Evolutionary conservation across 2,113 vertebrate genomes (phyloP), one percentile per base, ranked within the genome.

Genomic region (Phaethon lepturus): DNA sequence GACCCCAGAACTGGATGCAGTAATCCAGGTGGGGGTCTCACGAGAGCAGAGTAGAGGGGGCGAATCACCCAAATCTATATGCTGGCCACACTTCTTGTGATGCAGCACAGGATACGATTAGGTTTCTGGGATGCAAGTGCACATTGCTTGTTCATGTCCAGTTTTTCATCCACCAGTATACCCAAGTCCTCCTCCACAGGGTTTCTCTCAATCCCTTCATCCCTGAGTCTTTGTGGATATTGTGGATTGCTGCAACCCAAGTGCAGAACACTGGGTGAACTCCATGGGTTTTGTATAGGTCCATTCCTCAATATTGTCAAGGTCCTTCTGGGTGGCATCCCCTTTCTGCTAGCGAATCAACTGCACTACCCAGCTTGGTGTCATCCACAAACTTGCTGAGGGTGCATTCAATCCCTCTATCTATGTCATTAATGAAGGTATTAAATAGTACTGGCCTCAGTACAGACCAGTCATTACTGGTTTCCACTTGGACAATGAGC

Each of bases 81-180:
- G 28, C 38, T 75, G 10, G 31, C 14, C 9, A 0, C 0, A 1
- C 5, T 59, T 84, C n/a, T 56, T 77, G 11, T 63, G 13, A 23
- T 44, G 22, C 25, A 77, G 11, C 14, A 35, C 42, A 78, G 42
- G 20, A 38, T 69, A 63, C 3, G 1, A 2, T 9, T 69, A n/a
- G 47, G 17, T 20, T 76, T 83, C 64, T 63, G 56, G 42, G 18
- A n/a, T 31, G 29, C 4, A 9, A 64, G 18, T 2, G 3, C 12
- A 33, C 11, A 10, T 35, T 50, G 11, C 6, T 11, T 17, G 5
- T 4, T 47, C 22, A 42, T 35, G 29, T 55, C 24, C 7, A 15
- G 20, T 20, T 82, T 58, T 69, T 7, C 17, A 40, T 31, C 13
- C 44, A 58, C 26, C 26, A 59, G 13, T 47, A 40, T 26, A 20